Percentiles rank a stretch among this genome's conserved stretches.
Evolutionary conservation across 2,888 invertebrate species (phyloP).

Genomic region (Timandra comae): DNA sequence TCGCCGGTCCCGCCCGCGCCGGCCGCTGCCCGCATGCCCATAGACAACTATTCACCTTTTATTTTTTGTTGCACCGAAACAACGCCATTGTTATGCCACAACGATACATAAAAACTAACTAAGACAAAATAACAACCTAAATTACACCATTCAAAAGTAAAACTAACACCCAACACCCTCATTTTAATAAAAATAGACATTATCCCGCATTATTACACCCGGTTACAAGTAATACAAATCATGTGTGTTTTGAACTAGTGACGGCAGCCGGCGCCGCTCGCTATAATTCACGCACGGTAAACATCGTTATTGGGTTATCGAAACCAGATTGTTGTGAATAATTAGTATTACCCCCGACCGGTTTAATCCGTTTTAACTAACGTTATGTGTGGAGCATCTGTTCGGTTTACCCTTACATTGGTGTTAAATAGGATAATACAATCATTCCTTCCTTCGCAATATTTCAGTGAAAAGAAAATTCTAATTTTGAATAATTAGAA

Average conservation of each 20-base stretch:
- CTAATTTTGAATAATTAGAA: no score
- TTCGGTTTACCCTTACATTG: no score
- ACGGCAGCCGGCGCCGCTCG: constrained; percentile 19
- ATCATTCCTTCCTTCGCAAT: no score
- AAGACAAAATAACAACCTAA: not conserved
- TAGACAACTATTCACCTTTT: constrained; percentile 11
- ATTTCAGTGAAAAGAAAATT: no score
- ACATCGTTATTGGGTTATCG: constrained; percentile 36
- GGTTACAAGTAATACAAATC: constrained; percentile 37
- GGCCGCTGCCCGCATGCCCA: constrained; percentile 22
- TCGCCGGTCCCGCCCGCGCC: constrained; percentile 5
- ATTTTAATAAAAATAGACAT: constrained; percentile 28
- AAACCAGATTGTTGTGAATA: constrained; percentile 35
- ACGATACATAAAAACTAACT: not conserved
- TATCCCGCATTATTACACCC: constrained; percentile 28
- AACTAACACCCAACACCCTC: constrained; percentile 2
- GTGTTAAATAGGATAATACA: no score
- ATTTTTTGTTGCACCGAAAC: constrained; percentile 4
- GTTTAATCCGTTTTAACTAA: constrained; percentile 11
- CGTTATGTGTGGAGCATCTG: no score
- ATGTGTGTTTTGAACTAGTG: constrained; percentile 24
- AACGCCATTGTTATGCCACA: constrained; percentile 3
- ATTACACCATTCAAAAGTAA: constrained; percentile 1
- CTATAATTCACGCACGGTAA: constrained; percentile 29
- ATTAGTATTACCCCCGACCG: constrained; percentile 10